A percentile compares a stretch with the other conserved stretches of the same genome.
Evolutionary conservation across 2,797 vertebrate genomes (phyloP).

Genomic region (Phyllotis vaccarum): DNA sequence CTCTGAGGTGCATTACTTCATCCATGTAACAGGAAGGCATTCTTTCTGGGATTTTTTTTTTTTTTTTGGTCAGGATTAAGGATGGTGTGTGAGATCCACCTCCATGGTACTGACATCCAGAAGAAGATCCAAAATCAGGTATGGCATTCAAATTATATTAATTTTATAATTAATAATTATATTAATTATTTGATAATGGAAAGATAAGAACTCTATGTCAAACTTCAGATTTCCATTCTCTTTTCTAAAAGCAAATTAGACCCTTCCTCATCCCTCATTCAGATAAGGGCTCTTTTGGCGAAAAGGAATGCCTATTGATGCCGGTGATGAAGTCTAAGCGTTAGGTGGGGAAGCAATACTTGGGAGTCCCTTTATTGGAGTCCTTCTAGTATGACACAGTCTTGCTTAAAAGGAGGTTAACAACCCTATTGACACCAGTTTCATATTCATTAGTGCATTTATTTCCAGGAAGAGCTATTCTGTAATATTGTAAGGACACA

Average conservation of each 20-base stretch:
- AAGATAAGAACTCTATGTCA: neutral
- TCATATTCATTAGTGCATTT: neutral
- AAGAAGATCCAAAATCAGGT: neutral
- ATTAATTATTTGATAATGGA: neutral
- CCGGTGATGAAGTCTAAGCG: neutral
- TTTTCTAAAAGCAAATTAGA: neutral
- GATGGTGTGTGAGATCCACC: neutral
- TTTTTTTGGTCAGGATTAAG: neutral
- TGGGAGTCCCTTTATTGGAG: neutral
- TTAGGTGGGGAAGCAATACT: no score
- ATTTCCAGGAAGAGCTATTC: neutral
- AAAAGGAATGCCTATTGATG: neutral
- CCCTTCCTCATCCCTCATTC: neutral
- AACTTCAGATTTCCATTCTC: constrained; percentile 27
- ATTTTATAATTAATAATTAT: no score
- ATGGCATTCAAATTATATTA: constrained; percentile 7
- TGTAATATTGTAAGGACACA: neutral
- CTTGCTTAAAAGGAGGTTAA: neutral
- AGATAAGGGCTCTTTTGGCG: neutral
- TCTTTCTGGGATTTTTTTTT: neutral
- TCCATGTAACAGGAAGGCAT: neutral
- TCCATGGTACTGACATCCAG: neutral
- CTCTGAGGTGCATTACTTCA: neutral
- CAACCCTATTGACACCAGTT: neutral
- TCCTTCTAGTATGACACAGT: neutral